Evolutionary conservation across 2,797 vertebrate species (phyloP).

Genomic region (Antennarius maculatus): DNA sequence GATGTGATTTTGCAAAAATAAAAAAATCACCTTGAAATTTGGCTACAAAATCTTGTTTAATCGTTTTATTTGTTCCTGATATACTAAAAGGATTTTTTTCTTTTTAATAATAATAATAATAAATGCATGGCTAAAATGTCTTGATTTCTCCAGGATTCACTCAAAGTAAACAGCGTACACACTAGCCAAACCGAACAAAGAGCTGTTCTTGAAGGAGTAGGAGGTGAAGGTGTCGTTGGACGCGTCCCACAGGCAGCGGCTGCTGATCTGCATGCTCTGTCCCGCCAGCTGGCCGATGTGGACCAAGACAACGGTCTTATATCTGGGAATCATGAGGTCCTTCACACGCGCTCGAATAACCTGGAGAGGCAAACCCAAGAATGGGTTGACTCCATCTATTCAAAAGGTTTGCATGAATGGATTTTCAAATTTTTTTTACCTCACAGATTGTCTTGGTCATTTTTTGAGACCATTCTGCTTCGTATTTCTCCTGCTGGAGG

Average conservation of each 20-base stretch:
- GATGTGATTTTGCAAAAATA: constrained; percentile 10
- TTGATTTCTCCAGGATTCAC: constrained; percentile 56
- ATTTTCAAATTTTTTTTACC: constrained; percentile 70
- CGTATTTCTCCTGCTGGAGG: constrained; percentile 87
- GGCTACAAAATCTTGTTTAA: constrained; percentile 23
- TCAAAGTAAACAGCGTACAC: constrained; percentile 90
- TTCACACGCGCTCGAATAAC: constrained; percentile 88
- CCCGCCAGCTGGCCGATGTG: constrained; percentile 85
- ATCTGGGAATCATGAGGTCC: constrained; percentile 87
- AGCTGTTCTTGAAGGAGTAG: constrained; percentile 86
- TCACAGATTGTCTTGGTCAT: constrained; percentile 88
- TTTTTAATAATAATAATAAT: too few species aligned
- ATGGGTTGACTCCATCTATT: not conserved
- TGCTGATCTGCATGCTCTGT: constrained; percentile 87
- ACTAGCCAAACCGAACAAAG: constrained; percentile 87
- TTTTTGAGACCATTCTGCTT: constrained; percentile 85
- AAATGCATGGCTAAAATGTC: too few species aligned
- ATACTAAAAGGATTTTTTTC: too few species aligned
- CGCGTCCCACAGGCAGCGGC: constrained; percentile 91
- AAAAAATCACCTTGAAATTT: constrained; percentile 33
- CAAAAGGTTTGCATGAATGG: not conserved
- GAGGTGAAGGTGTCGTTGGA: constrained; percentile 84
- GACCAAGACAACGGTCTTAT: constrained; percentile 87
- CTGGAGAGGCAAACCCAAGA: constrained; percentile 68
- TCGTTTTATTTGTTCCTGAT: constrained; percentile 5